A percentile compares a stretch with the other conserved stretches of the same genome.
Evolutionary conservation across 2,113 vertebrate genomes (phyloP).

Genomic region (Aspiorhynchus laticeps): DNA sequence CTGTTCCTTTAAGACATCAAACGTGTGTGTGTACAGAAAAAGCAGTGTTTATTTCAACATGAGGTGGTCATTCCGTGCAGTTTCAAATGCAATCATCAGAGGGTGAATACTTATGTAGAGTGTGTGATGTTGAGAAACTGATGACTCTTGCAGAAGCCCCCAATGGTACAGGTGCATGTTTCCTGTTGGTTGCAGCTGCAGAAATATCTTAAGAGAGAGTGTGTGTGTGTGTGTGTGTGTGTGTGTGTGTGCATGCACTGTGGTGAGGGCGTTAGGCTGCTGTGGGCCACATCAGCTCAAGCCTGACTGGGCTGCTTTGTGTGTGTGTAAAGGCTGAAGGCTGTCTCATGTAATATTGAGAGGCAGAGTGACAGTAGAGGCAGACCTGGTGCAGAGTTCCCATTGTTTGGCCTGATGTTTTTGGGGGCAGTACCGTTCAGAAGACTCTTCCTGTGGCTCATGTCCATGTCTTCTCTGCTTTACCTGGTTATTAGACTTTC

Average conservation of each 20-base stretch:
- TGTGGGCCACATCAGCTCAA: conserved; percentile 56
- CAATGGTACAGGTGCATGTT: conserved; percentile 48
- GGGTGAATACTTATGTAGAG: conserved; percentile 13
- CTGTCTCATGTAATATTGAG: conserved; percentile 62
- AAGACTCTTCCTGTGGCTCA: background rate
- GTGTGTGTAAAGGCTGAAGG: conserved; percentile 36
- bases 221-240: conserved; percentile 37
- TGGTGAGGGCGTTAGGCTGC: conserved; percentile 53
- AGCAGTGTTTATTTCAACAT: background rate
- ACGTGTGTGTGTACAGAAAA: background rate
- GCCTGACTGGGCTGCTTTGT: conserved; percentile 48
- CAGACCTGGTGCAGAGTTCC: conserved; percentile 31
- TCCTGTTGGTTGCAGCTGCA: conserved; percentile 57
- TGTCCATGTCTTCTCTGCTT: background rate
- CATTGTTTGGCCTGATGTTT: conserved; percentile 11
- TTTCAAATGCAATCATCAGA: conserved; percentile 3
- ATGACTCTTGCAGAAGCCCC: conserved; percentile 44
- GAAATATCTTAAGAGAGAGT: conserved; percentile 45
- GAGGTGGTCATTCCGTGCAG: background rate
- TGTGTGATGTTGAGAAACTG: conserved; percentile 37
- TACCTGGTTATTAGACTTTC: background rate
- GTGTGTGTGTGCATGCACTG: conserved; percentile 38
- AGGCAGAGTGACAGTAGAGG: conserved; percentile 40
- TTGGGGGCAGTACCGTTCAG: background rate
- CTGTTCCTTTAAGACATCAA: background rate